These are phyloP conservation scores for Escarpia spicata DNA, from an alignment of 2,888 invertebrate species.

Conservation along the genomic window DNA sequence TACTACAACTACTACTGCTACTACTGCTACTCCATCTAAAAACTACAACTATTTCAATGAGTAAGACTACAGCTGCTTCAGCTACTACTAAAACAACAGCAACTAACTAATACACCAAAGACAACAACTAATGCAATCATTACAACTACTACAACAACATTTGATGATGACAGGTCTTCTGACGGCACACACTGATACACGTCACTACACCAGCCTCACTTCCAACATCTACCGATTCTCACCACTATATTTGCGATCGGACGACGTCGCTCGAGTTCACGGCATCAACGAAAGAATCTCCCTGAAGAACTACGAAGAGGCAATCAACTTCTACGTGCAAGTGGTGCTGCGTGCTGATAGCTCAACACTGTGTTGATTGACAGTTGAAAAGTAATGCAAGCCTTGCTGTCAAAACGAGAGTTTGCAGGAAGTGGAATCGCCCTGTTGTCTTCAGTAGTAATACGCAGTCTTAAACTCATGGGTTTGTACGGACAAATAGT, in stretches of 20 bases:
- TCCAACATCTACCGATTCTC: conserved; percentile 67
- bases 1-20: too few relatives aligned
- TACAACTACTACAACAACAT: neutral
- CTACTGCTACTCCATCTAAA: too few relatives aligned
- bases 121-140: too few relatives aligned
- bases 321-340: conserved; percentile 68
- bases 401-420: neutral
- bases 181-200: conserved; percentile 67
- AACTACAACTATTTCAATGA: too few relatives aligned
- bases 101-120: too few relatives aligned
- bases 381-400: neutral
- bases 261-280: conserved; percentile 65
- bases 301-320: conserved; percentile 65
- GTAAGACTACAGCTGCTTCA: too few relatives aligned
- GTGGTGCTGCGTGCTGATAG: conserved; percentile 66
- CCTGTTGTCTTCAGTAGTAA: too few relatives aligned
- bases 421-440: neutral
- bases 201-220: conserved; percentile 66
- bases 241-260: conserved; percentile 60
- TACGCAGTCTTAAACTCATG: neutral
- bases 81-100: too few relatives aligned
- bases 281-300: conserved; percentile 69
- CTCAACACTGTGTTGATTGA: neutral
- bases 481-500: too few relatives aligned
- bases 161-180: conserved; percentile 50